These are phyloP conservation scores for Limnephilus lunatus DNA, from an alignment of 2,888 invertebrate species.

Conservation along the genomic window DNA sequence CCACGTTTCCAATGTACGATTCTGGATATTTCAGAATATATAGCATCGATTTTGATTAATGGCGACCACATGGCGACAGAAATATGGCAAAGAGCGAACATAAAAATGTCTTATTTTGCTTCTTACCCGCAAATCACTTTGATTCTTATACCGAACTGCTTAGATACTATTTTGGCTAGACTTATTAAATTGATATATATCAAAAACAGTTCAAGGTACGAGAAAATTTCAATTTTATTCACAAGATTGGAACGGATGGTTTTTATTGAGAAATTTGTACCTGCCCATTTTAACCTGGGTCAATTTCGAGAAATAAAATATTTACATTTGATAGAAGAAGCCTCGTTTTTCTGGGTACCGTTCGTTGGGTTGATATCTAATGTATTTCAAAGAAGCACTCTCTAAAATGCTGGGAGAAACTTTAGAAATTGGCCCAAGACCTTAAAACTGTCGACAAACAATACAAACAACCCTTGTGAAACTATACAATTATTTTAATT, in stretches of 20 bases:
- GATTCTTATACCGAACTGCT: neutral
- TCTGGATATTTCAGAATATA: neutral
- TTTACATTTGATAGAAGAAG: neutral
- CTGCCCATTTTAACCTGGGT: neutral
- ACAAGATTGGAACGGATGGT: neutral
- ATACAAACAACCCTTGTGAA: no score
- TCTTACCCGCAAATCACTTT: neutral
- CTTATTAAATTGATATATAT: neutral
- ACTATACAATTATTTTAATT: no score
- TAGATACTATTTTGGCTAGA: neutral
- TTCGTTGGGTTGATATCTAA: neutral
- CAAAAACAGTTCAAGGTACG: neutral
- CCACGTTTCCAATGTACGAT: neutral
- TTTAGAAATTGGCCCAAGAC: no score
- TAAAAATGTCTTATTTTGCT: neutral
- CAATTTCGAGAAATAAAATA: neutral
- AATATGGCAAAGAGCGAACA: neutral
- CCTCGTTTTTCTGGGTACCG: neutral
- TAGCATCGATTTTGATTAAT: neutral
- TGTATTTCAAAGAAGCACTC: no score
- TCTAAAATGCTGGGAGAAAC: no score
- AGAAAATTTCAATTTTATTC: neutral
- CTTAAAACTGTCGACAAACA: no score
- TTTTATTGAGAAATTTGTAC: neutral
- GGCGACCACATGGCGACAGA: conserved; percentile 11